These are phyloP conservation scores for Raphicerus campestris DNA, from an alignment of 2,113 vertebrate genomes.

Conservation along the genomic window DNA sequence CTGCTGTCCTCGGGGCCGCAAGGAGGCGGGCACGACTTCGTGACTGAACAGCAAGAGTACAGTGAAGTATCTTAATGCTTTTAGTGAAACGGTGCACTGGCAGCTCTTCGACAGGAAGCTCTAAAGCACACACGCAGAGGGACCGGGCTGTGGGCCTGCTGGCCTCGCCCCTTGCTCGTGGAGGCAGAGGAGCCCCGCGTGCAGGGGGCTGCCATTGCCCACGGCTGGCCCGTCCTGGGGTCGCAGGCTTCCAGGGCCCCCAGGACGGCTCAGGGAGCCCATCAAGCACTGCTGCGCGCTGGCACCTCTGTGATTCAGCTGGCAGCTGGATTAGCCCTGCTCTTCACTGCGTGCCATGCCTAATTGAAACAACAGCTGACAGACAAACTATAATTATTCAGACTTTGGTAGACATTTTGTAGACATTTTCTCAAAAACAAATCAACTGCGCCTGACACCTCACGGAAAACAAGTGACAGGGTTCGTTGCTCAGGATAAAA, in stretches of 20 bases:
- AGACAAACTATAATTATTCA: conserved; percentile 34
- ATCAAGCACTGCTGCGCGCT: neutral
- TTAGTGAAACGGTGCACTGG: neutral
- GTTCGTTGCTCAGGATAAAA: conserved; percentile 27
- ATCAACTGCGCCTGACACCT: conserved; percentile 40
- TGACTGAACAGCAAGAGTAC: neutral
- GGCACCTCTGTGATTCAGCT: neutral
- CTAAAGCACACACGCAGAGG: fast-evolving
- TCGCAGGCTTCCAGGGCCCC: fast-evolving
- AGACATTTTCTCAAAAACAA: conserved; percentile 57
- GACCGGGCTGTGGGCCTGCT: fast-evolving
- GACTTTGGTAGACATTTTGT: conserved; percentile 36
- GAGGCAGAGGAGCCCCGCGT: fast-evolving
- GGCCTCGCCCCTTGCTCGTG: fast-evolving
- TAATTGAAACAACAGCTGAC: conserved; percentile 51
- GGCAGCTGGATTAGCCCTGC: neutral
- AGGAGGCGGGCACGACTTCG: fast-evolving
- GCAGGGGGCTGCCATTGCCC: neutral
- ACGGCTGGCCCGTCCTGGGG: neutral
- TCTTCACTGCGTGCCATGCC: neutral
- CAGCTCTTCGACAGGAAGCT: neutral
- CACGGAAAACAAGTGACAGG: conserved; percentile 38
- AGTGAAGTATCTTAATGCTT: neutral
- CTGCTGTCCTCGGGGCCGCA: neutral
- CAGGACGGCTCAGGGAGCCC: too few relatives aligned